These are phyloP conservation scores for Gallinago solitaria DNA, from an alignment of 2,797 vertebrate genomes.

Conservation along the genomic window DNA sequence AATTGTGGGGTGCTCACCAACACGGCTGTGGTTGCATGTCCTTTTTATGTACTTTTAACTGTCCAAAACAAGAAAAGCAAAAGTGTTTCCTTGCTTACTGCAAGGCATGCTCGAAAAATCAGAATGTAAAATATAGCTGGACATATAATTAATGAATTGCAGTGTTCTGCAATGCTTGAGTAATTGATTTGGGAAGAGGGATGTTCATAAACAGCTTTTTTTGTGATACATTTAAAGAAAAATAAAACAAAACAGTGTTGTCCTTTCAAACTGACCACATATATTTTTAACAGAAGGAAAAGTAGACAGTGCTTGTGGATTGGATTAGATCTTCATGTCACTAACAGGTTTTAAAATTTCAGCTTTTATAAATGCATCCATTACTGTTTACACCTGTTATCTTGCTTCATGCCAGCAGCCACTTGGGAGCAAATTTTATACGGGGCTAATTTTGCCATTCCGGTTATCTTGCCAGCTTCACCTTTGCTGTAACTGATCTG, in stretches of 20 bases:
- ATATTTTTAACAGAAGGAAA: not conserved
- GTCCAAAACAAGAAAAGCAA: not conserved
- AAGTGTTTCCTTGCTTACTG: not conserved
- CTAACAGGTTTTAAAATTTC: not conserved
- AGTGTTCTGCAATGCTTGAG: not conserved
- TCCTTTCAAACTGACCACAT: not conserved
- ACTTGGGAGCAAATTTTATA: not conserved
- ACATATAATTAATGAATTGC: not conserved
- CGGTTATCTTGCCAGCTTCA: not conserved
- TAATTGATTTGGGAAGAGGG: not conserved
- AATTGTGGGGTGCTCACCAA: not conserved
- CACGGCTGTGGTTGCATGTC: not conserved
- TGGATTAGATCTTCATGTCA: not conserved
- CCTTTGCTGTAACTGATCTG: not conserved
- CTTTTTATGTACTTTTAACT: not conserved
- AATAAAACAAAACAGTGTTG: not conserved
- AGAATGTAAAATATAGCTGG: not conserved
- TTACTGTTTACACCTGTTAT: not conserved
- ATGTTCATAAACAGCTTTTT: not conserved
- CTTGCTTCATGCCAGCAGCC: not conserved
- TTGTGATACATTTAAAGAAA: not conserved
- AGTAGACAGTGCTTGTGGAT: not conserved
- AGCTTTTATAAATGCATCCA: not conserved
- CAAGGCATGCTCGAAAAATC: not conserved
- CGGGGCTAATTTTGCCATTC: not conserved